phyloP scores from a whole-genome alignment of 2,113 vertebrate genomes.

The Glaucidium brasilianum region DNA sequence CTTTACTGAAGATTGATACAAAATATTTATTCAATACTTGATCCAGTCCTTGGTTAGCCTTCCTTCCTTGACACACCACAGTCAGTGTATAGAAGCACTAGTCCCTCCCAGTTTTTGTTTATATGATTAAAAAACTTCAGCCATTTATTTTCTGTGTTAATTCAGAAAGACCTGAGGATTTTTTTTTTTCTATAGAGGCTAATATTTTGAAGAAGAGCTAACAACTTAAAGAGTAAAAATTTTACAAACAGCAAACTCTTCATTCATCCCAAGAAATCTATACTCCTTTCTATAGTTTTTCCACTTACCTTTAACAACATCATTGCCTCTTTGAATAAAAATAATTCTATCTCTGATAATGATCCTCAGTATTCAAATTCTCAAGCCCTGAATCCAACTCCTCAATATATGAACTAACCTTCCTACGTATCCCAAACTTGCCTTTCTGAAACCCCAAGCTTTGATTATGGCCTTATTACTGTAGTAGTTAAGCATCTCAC shows the following conservation, averaged over 20 bases:
- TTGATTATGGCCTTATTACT: neutral
- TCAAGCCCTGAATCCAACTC: neutral
- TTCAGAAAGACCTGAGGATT: neutral
- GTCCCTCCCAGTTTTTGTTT: neutral
- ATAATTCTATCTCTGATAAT: neutral
- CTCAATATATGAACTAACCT: neutral
- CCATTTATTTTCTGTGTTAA: neutral
- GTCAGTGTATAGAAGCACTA: neutral
- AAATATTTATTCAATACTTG: neutral
- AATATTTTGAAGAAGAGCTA: neutral
- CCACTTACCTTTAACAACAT: neutral
- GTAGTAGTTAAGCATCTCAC: neutral
- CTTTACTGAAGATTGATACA: neutral
- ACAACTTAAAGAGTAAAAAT: neutral
- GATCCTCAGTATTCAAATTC: neutral
- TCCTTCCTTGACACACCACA: neutral
- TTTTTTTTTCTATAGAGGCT: neutral
- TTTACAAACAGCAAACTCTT: neutral
- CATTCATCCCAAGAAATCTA: neutral
- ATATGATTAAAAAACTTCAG: neutral
- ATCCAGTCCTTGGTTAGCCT: neutral
- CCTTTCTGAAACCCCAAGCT: neutral
- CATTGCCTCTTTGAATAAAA: neutral
- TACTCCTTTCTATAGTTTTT: neutral
- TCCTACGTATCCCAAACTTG: neutral